Evolutionary conservation across 2,888 invertebrate genomes (phyloP).

Genomic region (Lumbricus terrestris): DNA sequence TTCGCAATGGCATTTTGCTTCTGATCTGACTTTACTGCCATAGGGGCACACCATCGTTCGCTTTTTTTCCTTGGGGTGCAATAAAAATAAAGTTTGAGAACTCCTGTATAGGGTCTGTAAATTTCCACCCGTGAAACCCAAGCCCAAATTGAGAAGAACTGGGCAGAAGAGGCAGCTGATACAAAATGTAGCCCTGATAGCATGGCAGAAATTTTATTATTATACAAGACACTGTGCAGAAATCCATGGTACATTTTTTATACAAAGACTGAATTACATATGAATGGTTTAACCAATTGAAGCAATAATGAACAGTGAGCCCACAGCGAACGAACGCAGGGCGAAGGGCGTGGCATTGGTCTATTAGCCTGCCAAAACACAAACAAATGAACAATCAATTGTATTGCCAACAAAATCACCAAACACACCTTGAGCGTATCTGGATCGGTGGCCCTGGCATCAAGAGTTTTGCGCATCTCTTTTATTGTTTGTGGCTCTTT

Average conservation of each 20-base stretch:
- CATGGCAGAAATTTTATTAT: neutral
- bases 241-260: neutral
- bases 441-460: slow-evolving; percentile 85
- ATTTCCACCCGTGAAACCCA: neutral
- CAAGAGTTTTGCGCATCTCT: slow-evolving; percentile 84
- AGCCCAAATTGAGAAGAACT: neutral
- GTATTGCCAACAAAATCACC: neutral
- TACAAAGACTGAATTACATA: neutral
- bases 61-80: no score
- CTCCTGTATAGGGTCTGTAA: neutral
- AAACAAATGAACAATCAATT: neutral
- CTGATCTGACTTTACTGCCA: no score
- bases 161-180: neutral
- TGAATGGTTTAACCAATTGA: neutral
- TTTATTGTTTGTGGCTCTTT: slow-evolving; percentile 81
- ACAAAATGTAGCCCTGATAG: neutral
- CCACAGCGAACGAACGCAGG: neutral
- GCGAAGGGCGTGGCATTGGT: neutral
- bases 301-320: neutral
- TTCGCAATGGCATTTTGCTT: no score
- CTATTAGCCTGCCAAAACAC: neutral
- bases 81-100: no score
- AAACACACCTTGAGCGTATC: slow-evolving; percentile 75
- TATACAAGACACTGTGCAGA: neutral
- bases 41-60: no score